Conservation (phyloP, 2,888 invertebrate species). For the Chloromyia formosa region DNA sequence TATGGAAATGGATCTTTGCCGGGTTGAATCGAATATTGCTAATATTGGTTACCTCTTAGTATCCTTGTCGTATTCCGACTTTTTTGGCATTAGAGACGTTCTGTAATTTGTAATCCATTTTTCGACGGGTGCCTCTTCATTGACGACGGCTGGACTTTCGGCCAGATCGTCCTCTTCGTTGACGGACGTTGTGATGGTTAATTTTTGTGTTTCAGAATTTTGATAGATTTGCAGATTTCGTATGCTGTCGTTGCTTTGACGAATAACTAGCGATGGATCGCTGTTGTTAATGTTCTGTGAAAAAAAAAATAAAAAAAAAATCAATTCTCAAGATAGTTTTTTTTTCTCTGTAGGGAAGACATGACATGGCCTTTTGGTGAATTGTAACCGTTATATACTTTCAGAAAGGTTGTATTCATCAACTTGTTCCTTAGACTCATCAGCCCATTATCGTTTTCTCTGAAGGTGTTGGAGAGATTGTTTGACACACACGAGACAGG, state of each 20-base stretch:
- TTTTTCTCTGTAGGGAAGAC: no score
- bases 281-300: conserved; percentile 46
- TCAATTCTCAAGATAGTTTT: no score
- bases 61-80: conserved; percentile 20
- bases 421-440: no score
- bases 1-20: no score
- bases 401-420: no score
- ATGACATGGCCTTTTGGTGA: no score
- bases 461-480: no score
- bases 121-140: conserved; percentile 30
- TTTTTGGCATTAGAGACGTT: conserved; percentile 39
- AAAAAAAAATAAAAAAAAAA: conserved; percentile 5
- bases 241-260: conserved; percentile 49
- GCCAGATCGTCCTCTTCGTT: conserved; percentile 50
- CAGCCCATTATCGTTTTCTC: no score
- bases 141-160: conserved; percentile 46
- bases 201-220: conserved; percentile 46
- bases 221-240: conserved; percentile 46
- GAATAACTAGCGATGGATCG: conserved; percentile 43
- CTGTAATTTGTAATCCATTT: conserved; percentile 45
- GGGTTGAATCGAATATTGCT: neutral
- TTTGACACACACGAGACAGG: no score
- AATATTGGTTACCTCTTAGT: conserved; percentile 44
- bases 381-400: no score
- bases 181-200: conserved; percentile 47